Evolutionary conservation across 2,113 vertebrate species (phyloP), one percentile per base, ranked within the genome.

Genomic region (Hippocampus barbouri): DNA sequence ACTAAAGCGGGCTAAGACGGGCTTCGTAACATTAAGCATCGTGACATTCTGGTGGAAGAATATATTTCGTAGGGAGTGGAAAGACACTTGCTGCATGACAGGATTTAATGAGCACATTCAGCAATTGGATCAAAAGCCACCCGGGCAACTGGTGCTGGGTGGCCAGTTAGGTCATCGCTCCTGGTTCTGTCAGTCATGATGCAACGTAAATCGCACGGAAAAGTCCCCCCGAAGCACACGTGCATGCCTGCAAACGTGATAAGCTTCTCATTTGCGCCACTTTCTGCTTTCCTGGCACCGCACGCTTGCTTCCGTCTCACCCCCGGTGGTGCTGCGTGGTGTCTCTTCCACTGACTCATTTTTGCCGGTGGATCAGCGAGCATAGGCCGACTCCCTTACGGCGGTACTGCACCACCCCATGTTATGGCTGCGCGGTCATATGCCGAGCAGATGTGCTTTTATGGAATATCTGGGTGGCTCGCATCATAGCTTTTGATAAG

Each of bases 371-470:
- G 66, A 69, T 66, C 23, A 64, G 51, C n/a, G 64, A 9, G 14
- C 64, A 66, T 10, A 21, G 51, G 21, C 51, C 51, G 8, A 21
- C 51, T 54, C 66, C 71, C 62, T 69, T 79, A 74, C 79, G 25
- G 56, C 68, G 8, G 20, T 47, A 66, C 68, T 25, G 80, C 66
- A 59, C 80, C 66, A 59, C 80, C 23, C 69, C 68, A 77, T 73
- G 75, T 81, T 79, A 75, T 16, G 49, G 73, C 72, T 83, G 59
- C 38, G 27, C 51, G 74, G 72, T 88, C 85, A 87, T 88, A 61
- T 90, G 87, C 56, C 63, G 67, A 80, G 78, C 89, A 90, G 85
- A 89, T 90, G 89, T 89, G 79, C 68, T 70, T 70, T 79, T 64
- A 79, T 77, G 79, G 81, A 86, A 84, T 84, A 81, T 88, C 70